These are phyloP conservation scores for Parasteatoda tepidariorum DNA, from an alignment of 1,140 invertebrate species.

Conservation along the genomic window DNA sequence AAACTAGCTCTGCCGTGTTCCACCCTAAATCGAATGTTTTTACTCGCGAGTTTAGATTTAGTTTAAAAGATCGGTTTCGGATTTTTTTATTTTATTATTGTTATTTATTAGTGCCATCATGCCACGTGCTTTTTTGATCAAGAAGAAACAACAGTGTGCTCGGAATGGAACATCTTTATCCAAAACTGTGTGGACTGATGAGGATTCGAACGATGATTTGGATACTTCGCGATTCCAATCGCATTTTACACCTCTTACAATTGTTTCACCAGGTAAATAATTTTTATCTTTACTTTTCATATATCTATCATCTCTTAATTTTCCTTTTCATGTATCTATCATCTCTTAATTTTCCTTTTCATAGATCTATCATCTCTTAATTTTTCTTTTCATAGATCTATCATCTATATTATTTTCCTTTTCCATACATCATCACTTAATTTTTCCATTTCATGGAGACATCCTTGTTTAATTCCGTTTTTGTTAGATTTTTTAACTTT, in stretches of 20 bases:
- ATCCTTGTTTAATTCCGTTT: no score
- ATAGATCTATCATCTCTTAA: no score
- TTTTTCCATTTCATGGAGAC: no score
- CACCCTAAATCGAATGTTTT: neutral
- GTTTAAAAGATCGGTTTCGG: neutral
- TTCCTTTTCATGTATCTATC: no score
- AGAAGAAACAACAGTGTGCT: slow-evolving; percentile 72
- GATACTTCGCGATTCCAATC: slow-evolving; percentile 16
- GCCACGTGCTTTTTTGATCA: slow-evolving; percentile 73
- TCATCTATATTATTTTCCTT: no score
- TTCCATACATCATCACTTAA: no score
- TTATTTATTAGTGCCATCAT: slow-evolving; percentile 64
- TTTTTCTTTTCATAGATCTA: no score
- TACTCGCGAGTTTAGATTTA: neutral
- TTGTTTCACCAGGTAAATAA: slow-evolving; percentile 37
- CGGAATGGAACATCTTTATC: slow-evolving; percentile 28
- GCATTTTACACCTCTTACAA: slow-evolving; percentile 29
- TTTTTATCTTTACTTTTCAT: neutral
- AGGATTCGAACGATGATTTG: slow-evolving; percentile 33
- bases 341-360: no score
- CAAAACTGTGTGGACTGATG: slow-evolving; percentile 31
- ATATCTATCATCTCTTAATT: no score
- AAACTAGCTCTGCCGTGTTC: neutral
- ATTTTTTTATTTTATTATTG: neutral
- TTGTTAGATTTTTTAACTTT: no score